Base-by-base conservation (phyloP, 30 jellyfish, hydroid and myxozoan species). In the Aurelia sp. region DNA sequence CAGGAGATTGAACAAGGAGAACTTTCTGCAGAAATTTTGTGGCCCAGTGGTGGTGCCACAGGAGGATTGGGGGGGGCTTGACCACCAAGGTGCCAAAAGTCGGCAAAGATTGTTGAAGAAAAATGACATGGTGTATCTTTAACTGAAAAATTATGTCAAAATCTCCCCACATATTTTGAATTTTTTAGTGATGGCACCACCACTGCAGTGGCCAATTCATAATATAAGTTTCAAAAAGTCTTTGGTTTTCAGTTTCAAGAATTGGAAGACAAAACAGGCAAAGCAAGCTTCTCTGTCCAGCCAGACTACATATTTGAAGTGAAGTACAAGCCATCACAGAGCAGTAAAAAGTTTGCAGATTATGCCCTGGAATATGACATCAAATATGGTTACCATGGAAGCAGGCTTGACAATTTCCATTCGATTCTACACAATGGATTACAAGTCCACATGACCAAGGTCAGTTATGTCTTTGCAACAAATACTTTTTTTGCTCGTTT, bases 361-460 rank as follows among this genome's bases (percentile, higher is more conserved):
- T 84, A 35, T 53, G 81, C 90, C 11, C 51, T 67, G 4, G 63
- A 58, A 12, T 75, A 87, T 88, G 97, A 87, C 22, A 58, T 87
- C 19, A 92, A 87, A 62, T 72, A 78, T 59, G 98, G 98, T 19
- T 92, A 71, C 64, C 98, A 92, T 83, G 98, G 98, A 7, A 92
- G 98, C 84, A 79, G 98, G 40, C 55, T 92, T 66, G 98, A 92
- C 51, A 92, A 92, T 76, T 92, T 87, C 53, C 86, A 92, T 63
- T 92, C 98, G 44, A 92, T 92, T 76, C 79, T 82, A 0, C 90
- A 86, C 35, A 87, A 87, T 61, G 98, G 98, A 1, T 74, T 92
- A 55, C 98, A 92, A 79, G 97, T 87, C 33, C 98, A 92, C 62
- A 87, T 92, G 97, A 87, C 92, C 86, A 92, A 92, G 93, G 98